These are phyloP conservation scores for Bombus turneri DNA, from an alignment of 1,140 invertebrate species.

Conservation along the genomic window DNA sequence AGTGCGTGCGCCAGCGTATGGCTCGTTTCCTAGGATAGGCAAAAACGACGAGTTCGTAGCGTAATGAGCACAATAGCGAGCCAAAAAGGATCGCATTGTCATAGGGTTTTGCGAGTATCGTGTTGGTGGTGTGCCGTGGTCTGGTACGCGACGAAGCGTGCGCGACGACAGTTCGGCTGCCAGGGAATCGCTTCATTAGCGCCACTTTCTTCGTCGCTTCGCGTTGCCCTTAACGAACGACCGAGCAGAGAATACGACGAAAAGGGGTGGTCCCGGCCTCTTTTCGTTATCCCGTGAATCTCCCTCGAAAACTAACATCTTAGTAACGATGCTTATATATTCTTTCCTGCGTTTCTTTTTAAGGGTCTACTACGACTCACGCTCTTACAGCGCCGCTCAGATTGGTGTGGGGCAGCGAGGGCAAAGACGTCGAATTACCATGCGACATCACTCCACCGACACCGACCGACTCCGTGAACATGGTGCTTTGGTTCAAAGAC, in stretches of 20 bases:
- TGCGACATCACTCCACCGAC: conserved; percentile 90
- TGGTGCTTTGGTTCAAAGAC: conserved; percentile 94
- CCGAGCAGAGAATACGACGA: background rate
- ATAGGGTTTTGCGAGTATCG: background rate
- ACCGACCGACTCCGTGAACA: conserved; percentile 88
- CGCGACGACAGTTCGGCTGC: background rate
- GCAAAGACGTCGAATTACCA: conserved; percentile 88
- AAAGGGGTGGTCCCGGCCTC: background rate
- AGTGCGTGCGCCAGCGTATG: background rate
- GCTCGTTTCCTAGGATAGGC: background rate
- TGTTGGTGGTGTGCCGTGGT: too few relatives aligned
- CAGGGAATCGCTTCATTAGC: conserved; percentile 35
- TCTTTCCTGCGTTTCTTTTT: background rate
- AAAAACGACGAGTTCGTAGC: background rate
- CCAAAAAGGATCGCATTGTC: background rate
- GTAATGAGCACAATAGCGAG: conserved; percentile 8
- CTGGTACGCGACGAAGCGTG: background rate
- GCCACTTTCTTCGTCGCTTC: background rate
- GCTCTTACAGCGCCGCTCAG: conserved; percentile 84
- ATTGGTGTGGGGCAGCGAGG: conserved; percentile 88
- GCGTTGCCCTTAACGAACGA: conserved; percentile 32
- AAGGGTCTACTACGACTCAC: conserved; percentile 23
- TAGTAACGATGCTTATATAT: background rate
- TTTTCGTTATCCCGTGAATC: background rate
- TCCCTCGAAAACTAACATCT: background rate